phyloP scores from a whole-genome alignment of 1,140 invertebrate species.

The Pachypeltis micranthus region DNA sequence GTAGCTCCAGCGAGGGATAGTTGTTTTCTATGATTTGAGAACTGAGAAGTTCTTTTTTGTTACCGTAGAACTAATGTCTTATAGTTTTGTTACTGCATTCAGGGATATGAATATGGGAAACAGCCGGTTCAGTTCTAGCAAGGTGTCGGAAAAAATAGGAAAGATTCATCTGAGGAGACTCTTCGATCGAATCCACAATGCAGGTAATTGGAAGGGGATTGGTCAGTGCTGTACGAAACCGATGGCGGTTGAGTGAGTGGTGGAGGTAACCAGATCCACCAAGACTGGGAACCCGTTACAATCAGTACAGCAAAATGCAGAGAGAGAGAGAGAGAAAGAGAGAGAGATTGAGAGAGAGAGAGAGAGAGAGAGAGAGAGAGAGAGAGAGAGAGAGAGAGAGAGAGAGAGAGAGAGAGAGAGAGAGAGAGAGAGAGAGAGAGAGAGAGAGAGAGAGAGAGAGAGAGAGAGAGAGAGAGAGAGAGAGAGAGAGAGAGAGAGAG shows the following conservation, averaged over 20 bases:
- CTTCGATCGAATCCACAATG: background rate
- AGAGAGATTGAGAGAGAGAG: no score
- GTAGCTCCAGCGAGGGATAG: no score
- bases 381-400: slow-evolving; percentile 10
- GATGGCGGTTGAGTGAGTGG: background rate
- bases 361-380: background rate
- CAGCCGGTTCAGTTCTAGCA: no score
- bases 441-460: slow-evolving; percentile 3
- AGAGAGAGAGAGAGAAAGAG: slow-evolving; percentile 16
- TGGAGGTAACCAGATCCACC: background rate
- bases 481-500: no score
- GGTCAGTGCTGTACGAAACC: background rate
- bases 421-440: background rate
- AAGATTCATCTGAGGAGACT: no score
- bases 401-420: slow-evolving; percentile 2
- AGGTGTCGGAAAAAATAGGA: no score
- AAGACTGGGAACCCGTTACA: background rate
- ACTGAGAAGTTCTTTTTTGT: no score
- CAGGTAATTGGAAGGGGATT: background rate
- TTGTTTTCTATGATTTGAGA: no score
- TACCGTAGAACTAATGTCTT: no score
- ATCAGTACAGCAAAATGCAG: background rate
- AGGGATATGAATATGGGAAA: no score
- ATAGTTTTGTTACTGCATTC: no score
- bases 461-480: background rate